phyloP scores from a whole-genome alignment of 2,888 invertebrate species.

The Drosophila quinaria region DNA sequence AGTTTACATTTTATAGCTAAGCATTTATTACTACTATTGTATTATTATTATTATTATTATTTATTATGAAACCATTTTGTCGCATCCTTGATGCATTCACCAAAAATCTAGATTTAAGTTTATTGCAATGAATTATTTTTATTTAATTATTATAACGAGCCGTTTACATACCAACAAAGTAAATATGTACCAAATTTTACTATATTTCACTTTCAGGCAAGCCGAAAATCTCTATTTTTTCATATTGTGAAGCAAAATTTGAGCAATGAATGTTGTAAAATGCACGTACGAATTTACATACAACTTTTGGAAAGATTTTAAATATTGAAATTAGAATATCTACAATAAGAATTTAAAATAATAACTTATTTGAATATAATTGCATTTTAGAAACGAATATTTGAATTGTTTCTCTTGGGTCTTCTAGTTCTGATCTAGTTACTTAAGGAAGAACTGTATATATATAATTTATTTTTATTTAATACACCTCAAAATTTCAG shows the following conservation, averaged over 20 bases:
- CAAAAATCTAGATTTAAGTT: constrained; percentile 52
- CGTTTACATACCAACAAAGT: constrained; percentile 16
- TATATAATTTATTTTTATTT: background rate
- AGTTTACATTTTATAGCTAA: constrained; percentile 33
- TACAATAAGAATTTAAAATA: background rate
- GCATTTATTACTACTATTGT: constrained; percentile 36
- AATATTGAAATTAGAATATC: constrained; percentile 8
- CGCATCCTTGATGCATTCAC: constrained; percentile 46
- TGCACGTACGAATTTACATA: constrained; percentile 69
- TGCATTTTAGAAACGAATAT: background rate
- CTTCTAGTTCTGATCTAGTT: constrained; percentile 8
- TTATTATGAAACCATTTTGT: constrained; percentile 47
- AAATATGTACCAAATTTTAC: constrained; percentile 37
- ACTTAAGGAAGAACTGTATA: background rate
- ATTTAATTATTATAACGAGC: constrained; percentile 15
- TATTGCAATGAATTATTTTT: constrained; percentile 23
- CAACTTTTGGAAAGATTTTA: constrained; percentile 43
- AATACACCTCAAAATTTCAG: constrained; percentile 7
- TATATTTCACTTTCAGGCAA: background rate
- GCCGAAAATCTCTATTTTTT: background rate
- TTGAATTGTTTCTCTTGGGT: background rate
- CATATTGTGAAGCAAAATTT: constrained; percentile 5
- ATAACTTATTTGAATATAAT: constrained; percentile 9
- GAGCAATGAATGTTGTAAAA: constrained; percentile 62
- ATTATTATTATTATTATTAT: constrained; percentile 33